Evolutionary conservation across 2,888 invertebrate genomes (phyloP).

Genomic region (Exephanes ischioxanthus): DNA sequence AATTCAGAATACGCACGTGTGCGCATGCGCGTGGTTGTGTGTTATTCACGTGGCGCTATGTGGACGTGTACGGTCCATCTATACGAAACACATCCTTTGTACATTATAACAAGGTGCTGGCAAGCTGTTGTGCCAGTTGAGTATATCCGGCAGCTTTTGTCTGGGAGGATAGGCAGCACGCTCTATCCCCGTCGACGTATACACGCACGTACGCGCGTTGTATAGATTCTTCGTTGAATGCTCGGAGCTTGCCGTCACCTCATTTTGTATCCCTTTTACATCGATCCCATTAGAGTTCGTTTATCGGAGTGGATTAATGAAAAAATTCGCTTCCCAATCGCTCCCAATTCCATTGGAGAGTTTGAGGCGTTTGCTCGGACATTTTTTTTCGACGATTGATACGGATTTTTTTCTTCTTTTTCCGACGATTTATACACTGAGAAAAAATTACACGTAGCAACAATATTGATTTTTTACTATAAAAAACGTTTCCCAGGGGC

Average conservation of each 20-base stretch:
- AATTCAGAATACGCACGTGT: slow-evolving; percentile 37
- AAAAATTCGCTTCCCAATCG: not conserved
- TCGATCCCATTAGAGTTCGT: not conserved
- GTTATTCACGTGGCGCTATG: not conserved
- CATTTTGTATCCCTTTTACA: slow-evolving; percentile 12
- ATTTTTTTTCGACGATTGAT: not conserved
- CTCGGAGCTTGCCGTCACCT: slow-evolving; percentile 17
- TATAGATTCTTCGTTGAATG: slow-evolving; percentile 50
- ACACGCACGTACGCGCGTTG: slow-evolving; percentile 26
- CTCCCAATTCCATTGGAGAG: not conserved
- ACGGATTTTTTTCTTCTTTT: not conserved
- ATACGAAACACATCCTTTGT: slow-evolving; percentile 65
- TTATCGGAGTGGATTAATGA: not conserved
- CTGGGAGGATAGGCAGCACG: slow-evolving; percentile 52
- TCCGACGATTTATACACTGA: not conserved
- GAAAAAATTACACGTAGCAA: no score
- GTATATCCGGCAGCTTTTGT: slow-evolving; percentile 69
- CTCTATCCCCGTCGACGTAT: slow-evolving; percentile 22
- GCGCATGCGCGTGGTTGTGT: not conserved
- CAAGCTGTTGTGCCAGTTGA: slow-evolving; percentile 69
- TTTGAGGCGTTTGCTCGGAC: not conserved
- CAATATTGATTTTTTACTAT: no score
- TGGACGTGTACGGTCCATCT: not conserved
- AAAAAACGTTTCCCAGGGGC: no score
- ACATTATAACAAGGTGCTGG: slow-evolving; percentile 68